Percentiles rank a stretch among this genome's conserved stretches.
These are phyloP conservation scores for Drepana falcataria DNA, from an alignment of 2,888 invertebrate species.

Conservation along the genomic window DNA sequence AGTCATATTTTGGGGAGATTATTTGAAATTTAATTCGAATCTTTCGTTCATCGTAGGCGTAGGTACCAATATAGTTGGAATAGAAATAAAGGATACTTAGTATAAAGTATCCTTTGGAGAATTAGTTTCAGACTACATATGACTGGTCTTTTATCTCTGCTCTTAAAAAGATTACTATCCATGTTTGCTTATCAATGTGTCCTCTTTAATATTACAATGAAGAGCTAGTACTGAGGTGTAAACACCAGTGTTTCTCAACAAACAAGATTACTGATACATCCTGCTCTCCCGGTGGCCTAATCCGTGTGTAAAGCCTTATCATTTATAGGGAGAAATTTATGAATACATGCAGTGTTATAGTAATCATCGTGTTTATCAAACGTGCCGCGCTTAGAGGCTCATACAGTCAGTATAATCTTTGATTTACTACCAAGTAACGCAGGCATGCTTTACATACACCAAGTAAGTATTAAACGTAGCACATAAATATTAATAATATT, in stretches of 20 bases:
- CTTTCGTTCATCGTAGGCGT: no score
- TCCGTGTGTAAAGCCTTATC: slow-evolving; percentile 55
- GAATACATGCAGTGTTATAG: slow-evolving; percentile 48
- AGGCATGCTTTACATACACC: not conserved
- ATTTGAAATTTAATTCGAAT: no score
- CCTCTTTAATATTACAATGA: slow-evolving; percentile 22
- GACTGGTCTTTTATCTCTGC: not conserved
- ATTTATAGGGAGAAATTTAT: slow-evolving; percentile 60
- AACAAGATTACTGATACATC: slow-evolving; percentile 72
- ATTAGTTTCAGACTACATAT: no score
- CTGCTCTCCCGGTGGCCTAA: slow-evolving; percentile 73
- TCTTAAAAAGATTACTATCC: slow-evolving; percentile 4
- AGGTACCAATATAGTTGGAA: no score
- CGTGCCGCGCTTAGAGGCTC: slow-evolving; percentile 29
- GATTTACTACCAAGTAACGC: not conserved
- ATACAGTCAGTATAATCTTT: not conserved
- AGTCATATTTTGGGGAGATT: no score
- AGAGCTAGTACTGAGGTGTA: slow-evolving; percentile 43
- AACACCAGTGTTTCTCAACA: slow-evolving; percentile 41
- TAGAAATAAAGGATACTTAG: no score
- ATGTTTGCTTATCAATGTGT: slow-evolving; percentile 20
- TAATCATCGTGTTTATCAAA: slow-evolving; percentile 42
- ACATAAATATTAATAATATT: not conserved
- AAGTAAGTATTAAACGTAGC: not conserved
- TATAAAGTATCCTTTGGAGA: no score